Percentiles rank a stretch among this genome's conserved stretches.
Evolutionary conservation across 2,888 invertebrate species (phyloP).

Genomic region (Lysandra bellargus): DNA sequence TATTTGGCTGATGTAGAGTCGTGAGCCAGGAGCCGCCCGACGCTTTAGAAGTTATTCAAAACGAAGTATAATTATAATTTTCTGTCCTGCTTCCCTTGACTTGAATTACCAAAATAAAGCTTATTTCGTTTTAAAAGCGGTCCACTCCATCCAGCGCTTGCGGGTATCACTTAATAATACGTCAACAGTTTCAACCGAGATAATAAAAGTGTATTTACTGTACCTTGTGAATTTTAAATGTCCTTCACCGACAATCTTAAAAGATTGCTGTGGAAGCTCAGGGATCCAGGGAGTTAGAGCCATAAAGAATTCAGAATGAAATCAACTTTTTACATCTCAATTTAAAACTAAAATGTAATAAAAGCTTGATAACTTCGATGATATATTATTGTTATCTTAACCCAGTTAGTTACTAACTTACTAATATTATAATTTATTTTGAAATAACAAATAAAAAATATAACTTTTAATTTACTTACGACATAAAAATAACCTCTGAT

Average conservation of each 20-base stretch:
- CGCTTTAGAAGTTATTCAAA: too few relatives aligned
- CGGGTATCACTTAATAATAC: background rate
- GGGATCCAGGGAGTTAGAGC: background rate
- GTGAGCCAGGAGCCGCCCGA: too few relatives aligned
- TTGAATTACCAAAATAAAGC: background rate
- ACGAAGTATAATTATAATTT: background rate
- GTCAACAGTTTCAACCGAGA: background rate
- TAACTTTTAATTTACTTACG: too few relatives aligned
- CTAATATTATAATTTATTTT: background rate
- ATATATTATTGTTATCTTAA: background rate
- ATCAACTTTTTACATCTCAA: slow-evolving; percentile 12
- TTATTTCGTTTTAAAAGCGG: background rate
- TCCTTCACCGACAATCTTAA: slow-evolving; percentile 23
- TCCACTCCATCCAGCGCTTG: background rate
- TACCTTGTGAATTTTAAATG: slow-evolving; percentile 21
- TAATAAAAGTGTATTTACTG: slow-evolving; percentile 2
- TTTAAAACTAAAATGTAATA: slow-evolving; percentile 11
- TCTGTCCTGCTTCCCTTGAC: background rate
- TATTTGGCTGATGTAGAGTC: too few relatives aligned
- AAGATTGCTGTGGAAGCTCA: slow-evolving; percentile 20
- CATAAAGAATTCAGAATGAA: slow-evolving; percentile 18
- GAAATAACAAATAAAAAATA: background rate
- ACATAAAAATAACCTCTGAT: too few relatives aligned
- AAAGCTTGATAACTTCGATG: background rate
- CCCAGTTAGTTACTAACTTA: background rate